Evolutionary conservation across 2,797 vertebrate species (phyloP).

Genomic region (Pyrrhura leucotis): DNA sequence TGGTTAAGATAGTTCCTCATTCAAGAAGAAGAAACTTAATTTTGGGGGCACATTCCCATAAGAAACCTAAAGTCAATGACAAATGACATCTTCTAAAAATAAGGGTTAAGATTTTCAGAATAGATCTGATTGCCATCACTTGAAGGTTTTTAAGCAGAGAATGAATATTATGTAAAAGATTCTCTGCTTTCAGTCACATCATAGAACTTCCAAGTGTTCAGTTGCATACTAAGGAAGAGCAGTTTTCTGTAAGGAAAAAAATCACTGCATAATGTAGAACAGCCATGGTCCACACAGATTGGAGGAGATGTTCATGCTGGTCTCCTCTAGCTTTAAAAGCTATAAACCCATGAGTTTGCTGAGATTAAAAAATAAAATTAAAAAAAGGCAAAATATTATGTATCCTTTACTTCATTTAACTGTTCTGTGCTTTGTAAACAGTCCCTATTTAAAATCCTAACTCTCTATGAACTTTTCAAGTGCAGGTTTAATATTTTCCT

Average conservation of each 20-base stretch:
- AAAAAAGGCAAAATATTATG: background rate
- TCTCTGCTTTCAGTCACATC: background rate
- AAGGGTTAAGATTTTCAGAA: background rate
- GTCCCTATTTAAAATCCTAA: background rate
- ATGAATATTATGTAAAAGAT: background rate
- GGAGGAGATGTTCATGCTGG: background rate
- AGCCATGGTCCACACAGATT: background rate
- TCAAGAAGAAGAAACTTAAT: background rate
- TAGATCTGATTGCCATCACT: background rate
- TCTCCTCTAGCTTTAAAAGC: background rate
- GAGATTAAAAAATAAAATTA: background rate
- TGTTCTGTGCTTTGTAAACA: background rate
- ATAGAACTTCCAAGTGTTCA: background rate
- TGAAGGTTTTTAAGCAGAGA: background rate
- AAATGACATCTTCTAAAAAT: background rate
- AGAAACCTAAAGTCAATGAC: background rate
- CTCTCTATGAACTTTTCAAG: background rate
- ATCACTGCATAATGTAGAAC: fast-evolving
- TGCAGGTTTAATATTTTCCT: background rate
- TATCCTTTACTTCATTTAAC: background rate
- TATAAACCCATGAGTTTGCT: background rate
- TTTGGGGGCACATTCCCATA: background rate
- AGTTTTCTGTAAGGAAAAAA: background rate
- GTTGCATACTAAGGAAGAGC: background rate
- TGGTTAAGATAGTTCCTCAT: background rate